Evolutionary conservation across 2,888 invertebrate genomes (phyloP), one percentile per base, ranked within the genome.

Genomic region (Athalia cordata): DNA sequence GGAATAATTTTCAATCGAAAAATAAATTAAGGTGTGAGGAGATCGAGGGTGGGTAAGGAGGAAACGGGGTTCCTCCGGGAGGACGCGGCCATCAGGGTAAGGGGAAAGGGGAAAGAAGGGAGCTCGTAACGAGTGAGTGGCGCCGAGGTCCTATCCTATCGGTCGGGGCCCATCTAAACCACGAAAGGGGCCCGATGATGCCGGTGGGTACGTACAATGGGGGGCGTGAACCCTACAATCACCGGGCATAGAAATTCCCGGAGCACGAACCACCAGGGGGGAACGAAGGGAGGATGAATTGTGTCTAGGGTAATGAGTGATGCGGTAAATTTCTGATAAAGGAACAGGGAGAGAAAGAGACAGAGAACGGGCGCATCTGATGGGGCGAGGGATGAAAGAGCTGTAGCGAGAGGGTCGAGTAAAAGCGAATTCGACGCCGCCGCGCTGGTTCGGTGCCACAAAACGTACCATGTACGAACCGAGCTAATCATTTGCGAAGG

Each of bases 291-390:
- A 52, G 75, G 52, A 78, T 78, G 72, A 78, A 78, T 78, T 72
- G 78, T 64, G 78, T 74, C 74, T 74, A 74, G 78, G 78, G 78
- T 78, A 78, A 78, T 78, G 78, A 78, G 78, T 70, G 78, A 78
- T 78, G 72, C 52, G 78, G 78, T 78, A 78, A 78, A 78, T 78
- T 78, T 70, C 70, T 78, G 78, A 78, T 78, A 78, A 78, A 70
- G 72, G 64, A 78, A 64, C 61, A 70, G 29, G 29, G 29, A 74
- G 13, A 11, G 9, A 55, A 50, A 52, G 65, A 65, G 15, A 9
- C 52, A 52, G n/a, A 29, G 52, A 15, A 9, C 70, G 57, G 5
- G 67, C 50, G 11, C 49, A 50, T 13, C 5, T 5, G 8, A 11
- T 9, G n/a, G 5, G 5, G 45, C 11, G n/a, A 4, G 29, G 3